A percentile compares a stretch with the other conserved stretches of the same genome.
Conservation (phyloP, 2,888 invertebrate genomes). For the Aphidoletes aphidimyza region DNA sequence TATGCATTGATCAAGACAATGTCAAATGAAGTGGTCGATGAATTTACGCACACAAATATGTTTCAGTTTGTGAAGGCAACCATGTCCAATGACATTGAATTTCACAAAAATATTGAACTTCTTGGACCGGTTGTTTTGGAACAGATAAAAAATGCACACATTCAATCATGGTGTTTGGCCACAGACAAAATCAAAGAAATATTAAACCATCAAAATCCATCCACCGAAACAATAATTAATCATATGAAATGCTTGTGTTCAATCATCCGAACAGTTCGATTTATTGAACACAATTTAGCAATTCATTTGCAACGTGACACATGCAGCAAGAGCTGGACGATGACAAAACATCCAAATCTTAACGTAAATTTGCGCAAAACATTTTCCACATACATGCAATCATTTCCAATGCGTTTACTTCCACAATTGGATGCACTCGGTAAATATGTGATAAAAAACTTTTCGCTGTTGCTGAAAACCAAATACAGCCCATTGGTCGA, state of each 20-base stretch:
- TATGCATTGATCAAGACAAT: neutral
- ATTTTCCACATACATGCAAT: neutral
- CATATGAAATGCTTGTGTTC: neutral
- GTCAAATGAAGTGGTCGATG: conserved; percentile 1
- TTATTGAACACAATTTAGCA: conserved; percentile 8
- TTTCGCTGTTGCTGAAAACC: neutral
- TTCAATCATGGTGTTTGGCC: conserved; percentile 5
- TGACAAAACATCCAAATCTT: neutral
- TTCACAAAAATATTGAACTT: neutral
- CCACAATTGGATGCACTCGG: neutral
- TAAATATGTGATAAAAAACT: conserved; percentile 5
- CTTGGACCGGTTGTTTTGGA: conserved; percentile 13
- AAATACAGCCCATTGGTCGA: conserved; percentile 46
- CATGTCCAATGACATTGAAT: conserved; percentile 5
- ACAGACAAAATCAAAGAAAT: neutral
- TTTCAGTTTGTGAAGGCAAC: conserved; percentile 11
- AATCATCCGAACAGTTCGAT: neutral
- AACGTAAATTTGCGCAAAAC: neutral
- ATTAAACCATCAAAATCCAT: neutral
- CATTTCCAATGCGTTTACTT: neutral
- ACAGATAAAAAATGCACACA: neutral
- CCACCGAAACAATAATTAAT: neutral
- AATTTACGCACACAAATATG: neutral
- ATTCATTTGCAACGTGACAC: conserved; percentile 2
- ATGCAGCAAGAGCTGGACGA: neutral